Base-by-base conservation (phyloP, 2,113 vertebrate species). In the Carlito syrichta region DNA sequence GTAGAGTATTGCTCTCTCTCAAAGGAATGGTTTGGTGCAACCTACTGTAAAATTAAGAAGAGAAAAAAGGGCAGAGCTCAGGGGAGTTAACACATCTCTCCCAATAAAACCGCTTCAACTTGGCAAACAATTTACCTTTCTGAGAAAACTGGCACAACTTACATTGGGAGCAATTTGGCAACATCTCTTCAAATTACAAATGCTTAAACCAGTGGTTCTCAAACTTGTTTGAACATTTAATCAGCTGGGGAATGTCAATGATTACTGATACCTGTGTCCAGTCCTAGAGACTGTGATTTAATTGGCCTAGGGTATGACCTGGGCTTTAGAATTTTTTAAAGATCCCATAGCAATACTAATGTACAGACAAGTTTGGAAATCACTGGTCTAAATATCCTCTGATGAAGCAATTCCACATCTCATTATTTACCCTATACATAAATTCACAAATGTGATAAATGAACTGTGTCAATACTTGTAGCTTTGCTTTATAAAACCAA, bases 31-130 rank as follows among this genome's bases (percentile, higher is more conserved):
- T 35, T 83, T 43, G 13, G 84, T 27, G 71, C 50, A 43, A 32
- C 54, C 58, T 52, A 83, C 68, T 83, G 14, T 83, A 60, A 92
- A 95, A 91, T 77, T 89, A 90, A 69, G 66, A 14, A 30, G 66
- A 27, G 38, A 90, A 56, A 79, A 62, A 69, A 78, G 40, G 56
- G 35, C 87, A 79, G 62, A 17, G 50, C 74, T 89, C 68, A 0
- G 20, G 60, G 63, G 52, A 63, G 8, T 35, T 43, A 40, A 43
- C n/a, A 54, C 16, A 60, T 14, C 23, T 88, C 20, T 17, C 23
- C 78, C 5, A 58, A n/a, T 12, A 68, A 92, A 68, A 54, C 0
- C n/a, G 62, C 56, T 32, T 58, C 48, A n/a, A 25, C 0, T 0
- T 3, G 8, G 43, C 17, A 60, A 79, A 32, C 50, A 76, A 54